phyloP scores from a whole-genome alignment of 2,888 invertebrate species.

The Apeira syringaria region DNA sequence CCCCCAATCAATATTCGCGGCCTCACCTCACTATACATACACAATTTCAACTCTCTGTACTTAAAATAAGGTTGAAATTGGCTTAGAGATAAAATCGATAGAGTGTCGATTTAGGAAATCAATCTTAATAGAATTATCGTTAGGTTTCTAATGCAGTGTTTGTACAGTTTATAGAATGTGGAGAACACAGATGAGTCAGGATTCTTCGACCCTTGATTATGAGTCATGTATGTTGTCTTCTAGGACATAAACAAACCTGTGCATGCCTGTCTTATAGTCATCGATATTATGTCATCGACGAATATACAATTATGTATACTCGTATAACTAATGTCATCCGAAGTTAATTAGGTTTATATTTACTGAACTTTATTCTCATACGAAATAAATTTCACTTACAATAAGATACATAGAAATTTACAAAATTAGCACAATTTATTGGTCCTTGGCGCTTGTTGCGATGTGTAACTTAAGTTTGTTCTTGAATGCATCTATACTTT shows the following conservation, averaged over 20 bases:
- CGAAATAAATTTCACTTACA: too few relatives aligned
- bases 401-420: too few relatives aligned
- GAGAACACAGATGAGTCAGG: conserved; percentile 18
- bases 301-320: too few relatives aligned
- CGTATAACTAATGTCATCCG: too few relatives aligned
- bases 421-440: too few relatives aligned
- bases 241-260: background rate
- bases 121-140: conserved; percentile 17
- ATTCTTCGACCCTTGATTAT: conserved; percentile 15
- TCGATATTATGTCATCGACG: background rate
- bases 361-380: too few relatives aligned
- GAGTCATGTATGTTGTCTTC: conserved; percentile 7
- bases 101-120: conserved; percentile 12
- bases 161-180: conserved; percentile 10
- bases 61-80: conserved; percentile 13
- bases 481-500: too few relatives aligned
- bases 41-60: conserved; percentile 3
- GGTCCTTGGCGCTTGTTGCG: too few relatives aligned
- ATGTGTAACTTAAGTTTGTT: too few relatives aligned
- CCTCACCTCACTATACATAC: conserved; percentile 1
- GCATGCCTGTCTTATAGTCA: background rate
- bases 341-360: too few relatives aligned
- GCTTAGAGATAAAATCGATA: background rate
- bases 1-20: conserved; percentile 24
- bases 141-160: conserved; percentile 9